Conservation (phyloP, 92 coral and sea anemone genomes). For the Porites lobata region DNA sequence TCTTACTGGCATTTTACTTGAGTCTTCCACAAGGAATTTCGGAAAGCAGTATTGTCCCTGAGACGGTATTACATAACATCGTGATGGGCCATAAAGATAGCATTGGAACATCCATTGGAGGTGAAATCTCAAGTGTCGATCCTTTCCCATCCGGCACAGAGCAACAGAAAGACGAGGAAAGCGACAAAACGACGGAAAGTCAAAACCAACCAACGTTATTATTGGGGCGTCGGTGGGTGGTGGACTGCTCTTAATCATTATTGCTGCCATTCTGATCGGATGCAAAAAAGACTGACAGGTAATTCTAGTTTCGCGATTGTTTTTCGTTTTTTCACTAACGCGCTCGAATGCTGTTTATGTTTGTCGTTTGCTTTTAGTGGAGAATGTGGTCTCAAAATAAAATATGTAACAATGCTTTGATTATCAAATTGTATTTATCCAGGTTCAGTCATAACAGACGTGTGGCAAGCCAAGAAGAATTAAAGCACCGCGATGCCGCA, state of each 20-base stretch:
- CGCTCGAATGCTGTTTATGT: neutral
- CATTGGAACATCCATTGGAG: slow-evolving; percentile 7
- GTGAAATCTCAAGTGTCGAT: neutral
- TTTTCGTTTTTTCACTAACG: no score
- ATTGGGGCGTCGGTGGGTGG: neutral
- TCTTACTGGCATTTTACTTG: slow-evolving; percentile 19
- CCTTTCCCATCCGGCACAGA: neutral
- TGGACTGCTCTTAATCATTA: neutral
- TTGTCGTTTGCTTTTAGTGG: neutral
- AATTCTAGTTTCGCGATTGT: neutral
- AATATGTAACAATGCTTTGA: neutral
- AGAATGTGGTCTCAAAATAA: neutral
- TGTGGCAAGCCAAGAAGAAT: neutral
- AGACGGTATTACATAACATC: neutral
- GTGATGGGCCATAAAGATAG: neutral
- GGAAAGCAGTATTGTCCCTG: neutral
- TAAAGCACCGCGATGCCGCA: neutral
- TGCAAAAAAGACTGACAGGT: neutral
- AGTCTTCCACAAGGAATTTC: neutral
- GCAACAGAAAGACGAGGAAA: neutral
- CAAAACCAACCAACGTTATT: neutral
- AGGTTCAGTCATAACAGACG: neutral
- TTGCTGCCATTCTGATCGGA: neutral
- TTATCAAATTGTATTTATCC: neutral
- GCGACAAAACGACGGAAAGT: neutral